These are phyloP conservation scores for Enteromius thamalakanensis DNA, from an alignment of 2,797 vertebrate species.

Conservation along the genomic window DNA sequence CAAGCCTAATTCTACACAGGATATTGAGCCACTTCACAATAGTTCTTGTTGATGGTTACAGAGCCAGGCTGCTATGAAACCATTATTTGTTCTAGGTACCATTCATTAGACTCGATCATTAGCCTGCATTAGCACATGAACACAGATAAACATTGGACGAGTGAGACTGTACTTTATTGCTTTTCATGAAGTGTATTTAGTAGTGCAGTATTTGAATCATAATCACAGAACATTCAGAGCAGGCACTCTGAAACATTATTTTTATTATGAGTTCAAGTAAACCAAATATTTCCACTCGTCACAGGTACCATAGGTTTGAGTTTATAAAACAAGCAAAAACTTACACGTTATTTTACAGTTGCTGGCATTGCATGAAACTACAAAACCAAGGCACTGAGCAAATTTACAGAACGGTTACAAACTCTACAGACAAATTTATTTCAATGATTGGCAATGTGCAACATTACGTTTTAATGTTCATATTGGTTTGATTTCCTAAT, in stretches of 20 bases:
- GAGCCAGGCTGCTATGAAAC: constrained; percentile 21
- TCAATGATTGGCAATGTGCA: neutral
- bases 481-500: constrained; percentile 15
- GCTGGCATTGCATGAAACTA: neutral
- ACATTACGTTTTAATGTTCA: constrained; percentile 7
- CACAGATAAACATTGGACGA: constrained; percentile 44
- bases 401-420: neutral
- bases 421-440: neutral
- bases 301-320: neutral
- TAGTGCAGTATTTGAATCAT: constrained; percentile 62
- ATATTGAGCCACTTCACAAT: neutral
- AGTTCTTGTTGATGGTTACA: constrained; percentile 6
- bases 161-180: constrained; percentile 65
- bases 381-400: neutral
- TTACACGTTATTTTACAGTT: neutral
- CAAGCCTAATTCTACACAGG: neutral
- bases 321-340: neutral
- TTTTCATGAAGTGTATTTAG: constrained; percentile 60
- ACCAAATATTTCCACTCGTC: neutral
- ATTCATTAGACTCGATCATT: neutral
- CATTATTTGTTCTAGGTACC: neutral
- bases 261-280: constrained; percentile 63
- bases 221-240: constrained; percentile 65
- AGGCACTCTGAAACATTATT: constrained; percentile 76
- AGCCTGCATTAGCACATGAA: constrained; percentile 4